A percentile compares a stretch with the other conserved stretches of the same genome.
These are phyloP conservation scores for Actias luna DNA, from an alignment of 2,888 invertebrate genomes.

Conservation along the genomic window DNA sequence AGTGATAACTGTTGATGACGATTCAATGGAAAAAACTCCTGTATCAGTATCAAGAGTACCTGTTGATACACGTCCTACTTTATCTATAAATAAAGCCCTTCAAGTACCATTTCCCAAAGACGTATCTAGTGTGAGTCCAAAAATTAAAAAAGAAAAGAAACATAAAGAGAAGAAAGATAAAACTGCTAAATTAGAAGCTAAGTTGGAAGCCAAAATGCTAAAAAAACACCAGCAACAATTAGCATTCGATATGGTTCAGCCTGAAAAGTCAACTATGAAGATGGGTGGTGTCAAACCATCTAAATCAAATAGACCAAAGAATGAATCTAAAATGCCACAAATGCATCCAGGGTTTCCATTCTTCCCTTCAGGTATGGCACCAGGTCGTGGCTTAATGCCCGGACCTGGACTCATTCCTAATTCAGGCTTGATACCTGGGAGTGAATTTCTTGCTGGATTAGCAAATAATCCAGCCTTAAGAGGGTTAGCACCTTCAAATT, in stretches of 20 bases:
- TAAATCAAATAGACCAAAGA: conserved; percentile 68
- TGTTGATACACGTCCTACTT: conserved; percentile 54
- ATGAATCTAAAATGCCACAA: conserved; percentile 64
- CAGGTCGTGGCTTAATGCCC: conserved; percentile 81
- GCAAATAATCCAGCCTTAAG: conserved; percentile 73
- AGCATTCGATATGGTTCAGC: conserved; percentile 66
- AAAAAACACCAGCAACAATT: conserved; percentile 75
- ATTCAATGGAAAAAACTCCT: conserved; percentile 64
- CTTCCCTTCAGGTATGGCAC: conserved; percentile 65
- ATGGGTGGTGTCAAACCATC: conserved; percentile 55
- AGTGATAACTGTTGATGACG: conserved; percentile 76
- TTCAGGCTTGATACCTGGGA: conserved; percentile 74
- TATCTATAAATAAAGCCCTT: conserved; percentile 71
- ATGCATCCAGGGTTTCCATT: conserved; percentile 73
- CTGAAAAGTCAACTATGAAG: conserved; percentile 65
- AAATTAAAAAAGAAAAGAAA: conserved; percentile 82
- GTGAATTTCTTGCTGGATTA: conserved; percentile 66
- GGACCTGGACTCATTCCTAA: conserved; percentile 73
- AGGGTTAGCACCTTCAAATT: conserved; percentile 63
- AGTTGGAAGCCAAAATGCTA: conserved; percentile 70
- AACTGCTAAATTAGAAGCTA: conserved; percentile 70
- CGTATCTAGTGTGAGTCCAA: conserved; percentile 79
- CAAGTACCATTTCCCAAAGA: conserved; percentile 76
- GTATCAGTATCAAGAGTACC: conserved; percentile 43
- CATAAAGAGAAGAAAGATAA: conserved; percentile 79